Evolutionary conservation across 53 echinoderm and acorn worm species (phyloP), one percentile per base, ranked within the genome.

Genomic region (Echinometra lucunter): DNA sequence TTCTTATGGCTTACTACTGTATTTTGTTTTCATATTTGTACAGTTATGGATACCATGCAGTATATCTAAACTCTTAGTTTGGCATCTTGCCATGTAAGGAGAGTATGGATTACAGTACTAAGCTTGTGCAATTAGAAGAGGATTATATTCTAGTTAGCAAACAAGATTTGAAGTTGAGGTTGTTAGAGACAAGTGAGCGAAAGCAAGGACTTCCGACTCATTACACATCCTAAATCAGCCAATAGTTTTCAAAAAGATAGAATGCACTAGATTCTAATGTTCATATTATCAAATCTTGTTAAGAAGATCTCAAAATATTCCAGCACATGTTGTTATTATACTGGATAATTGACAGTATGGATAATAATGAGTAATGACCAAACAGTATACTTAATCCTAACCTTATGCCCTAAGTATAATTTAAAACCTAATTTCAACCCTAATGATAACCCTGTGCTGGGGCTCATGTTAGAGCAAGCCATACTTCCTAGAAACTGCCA

Each of bases 51-150:
- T 2, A 63, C 53, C 5, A 4, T 13, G 8, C 9, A 12, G 70
- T 44, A 81, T 42, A 72, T 19, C 21, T 27, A 21, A 21, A 80
- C 7, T 19, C 18, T 80, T 80, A n/a, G 19, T 28, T 85, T 85
- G 85, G 85, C 85, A 49, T 85, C n/a, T 85, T 85, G 13, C 85
- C 85, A 85, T 49, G 27, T 47, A 85, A n/a, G 85, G 53, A n/a
- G 85, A 85, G 30, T 40, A 38, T 85, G 85, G 60, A 89, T 89
- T 89, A 15, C 89, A 58, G 37, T 18, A 89, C 34, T 60, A 89
- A 89, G 89, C 89, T 58, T 89, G 25, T 89, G 89, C 40, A 89
- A 60, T 89, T 89, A 89, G 89, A 58, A 21, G 89, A 40, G 89
- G 89, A 89, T 89, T 34, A 89, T 57, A 16, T 58, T 89, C 38